phyloP scores from a whole-genome alignment of 2,113 vertebrate genomes.

The Illadopsis cleaveri region DNA sequence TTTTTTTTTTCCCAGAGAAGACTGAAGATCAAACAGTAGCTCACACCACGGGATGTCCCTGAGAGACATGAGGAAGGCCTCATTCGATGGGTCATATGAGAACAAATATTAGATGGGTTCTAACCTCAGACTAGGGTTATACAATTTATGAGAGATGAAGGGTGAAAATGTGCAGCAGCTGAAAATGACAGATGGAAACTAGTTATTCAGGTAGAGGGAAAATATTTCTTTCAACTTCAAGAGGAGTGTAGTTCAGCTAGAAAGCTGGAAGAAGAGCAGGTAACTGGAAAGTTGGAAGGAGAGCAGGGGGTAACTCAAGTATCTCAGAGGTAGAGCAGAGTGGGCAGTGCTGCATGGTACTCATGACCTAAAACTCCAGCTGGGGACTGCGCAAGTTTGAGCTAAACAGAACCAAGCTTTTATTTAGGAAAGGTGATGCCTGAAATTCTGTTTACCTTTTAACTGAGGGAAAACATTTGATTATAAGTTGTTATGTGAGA shows the following conservation, averaged over 20 bases:
- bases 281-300: too few species aligned
- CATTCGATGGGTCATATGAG: not conserved
- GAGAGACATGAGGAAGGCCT: not conserved
- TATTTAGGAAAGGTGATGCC: not conserved
- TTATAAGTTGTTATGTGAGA: not conserved
- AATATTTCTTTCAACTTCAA: not conserved
- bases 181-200: not conserved
- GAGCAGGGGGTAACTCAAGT: not conserved
- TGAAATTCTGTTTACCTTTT: not conserved
- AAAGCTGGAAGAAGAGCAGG: not conserved
- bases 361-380: not conserved
- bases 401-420: not conserved
- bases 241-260: not conserved
- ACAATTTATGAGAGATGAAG: not conserved
- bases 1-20: not conserved
- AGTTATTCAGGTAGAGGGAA: not conserved
- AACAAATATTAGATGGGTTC: not conserved
- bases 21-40: not conserved
- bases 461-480: rapidly evolving
- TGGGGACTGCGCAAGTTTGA: not conserved
- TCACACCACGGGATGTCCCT: not conserved
- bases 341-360: rapidly evolving
- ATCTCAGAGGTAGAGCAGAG: not conserved
- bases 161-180: not conserved
- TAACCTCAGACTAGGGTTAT: not conserved